These are phyloP conservation scores for Muschampia plurimacula DNA, from an alignment of 2,888 invertebrate species.

Conservation along the genomic window DNA sequence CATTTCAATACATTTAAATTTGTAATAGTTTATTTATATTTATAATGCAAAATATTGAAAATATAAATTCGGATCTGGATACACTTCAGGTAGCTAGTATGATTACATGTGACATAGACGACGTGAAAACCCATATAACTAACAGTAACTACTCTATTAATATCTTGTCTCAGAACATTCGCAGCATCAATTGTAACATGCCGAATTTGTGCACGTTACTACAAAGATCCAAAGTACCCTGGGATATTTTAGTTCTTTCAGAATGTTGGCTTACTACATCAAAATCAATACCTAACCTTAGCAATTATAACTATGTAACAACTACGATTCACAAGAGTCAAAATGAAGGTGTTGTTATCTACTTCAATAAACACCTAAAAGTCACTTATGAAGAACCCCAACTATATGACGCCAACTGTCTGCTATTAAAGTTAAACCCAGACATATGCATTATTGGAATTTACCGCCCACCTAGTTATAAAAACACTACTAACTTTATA, in stretches of 20 bases:
- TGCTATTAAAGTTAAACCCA: background rate
- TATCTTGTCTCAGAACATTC: background rate
- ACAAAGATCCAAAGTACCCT: background rate
- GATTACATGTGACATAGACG: too few relatives aligned
- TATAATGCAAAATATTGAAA: too few relatives aligned
- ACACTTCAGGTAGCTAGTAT: too few relatives aligned
- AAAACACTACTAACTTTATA: background rate
- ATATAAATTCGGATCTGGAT: too few relatives aligned
- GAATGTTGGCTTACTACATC: background rate
- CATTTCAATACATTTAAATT: too few relatives aligned
- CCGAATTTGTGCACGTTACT: background rate
- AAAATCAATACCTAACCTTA: background rate
- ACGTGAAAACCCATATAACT: too few relatives aligned
- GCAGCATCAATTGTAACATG: background rate
- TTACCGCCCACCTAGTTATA: background rate
- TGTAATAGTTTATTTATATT: too few relatives aligned
- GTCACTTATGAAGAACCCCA: background rate
- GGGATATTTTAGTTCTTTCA: background rate
- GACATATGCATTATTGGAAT: background rate
- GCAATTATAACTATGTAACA: background rate
- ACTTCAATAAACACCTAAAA: background rate
- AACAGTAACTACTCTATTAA: background rate
- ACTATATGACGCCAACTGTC: background rate
- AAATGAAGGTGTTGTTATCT: background rate
- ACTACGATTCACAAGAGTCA: background rate